A percentile compares a stretch with the other conserved stretches of the same genome.
Evolutionary conservation across 2,888 invertebrate genomes (phyloP).

Genomic region (Argyresthia goedartella): DNA sequence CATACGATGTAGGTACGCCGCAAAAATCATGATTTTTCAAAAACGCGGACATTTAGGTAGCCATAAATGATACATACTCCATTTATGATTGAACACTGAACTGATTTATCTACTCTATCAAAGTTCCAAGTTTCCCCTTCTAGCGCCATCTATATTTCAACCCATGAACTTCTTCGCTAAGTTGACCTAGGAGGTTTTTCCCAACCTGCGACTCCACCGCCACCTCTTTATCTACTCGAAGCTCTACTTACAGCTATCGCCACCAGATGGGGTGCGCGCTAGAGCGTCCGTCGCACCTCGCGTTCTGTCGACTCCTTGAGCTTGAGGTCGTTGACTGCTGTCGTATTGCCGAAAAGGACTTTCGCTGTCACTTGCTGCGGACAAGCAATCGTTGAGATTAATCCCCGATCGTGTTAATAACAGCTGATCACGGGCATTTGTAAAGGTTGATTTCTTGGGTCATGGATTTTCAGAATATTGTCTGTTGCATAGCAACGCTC

Average conservation of each 20-base stretch:
- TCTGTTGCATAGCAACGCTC: too few relatives aligned
- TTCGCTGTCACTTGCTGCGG: slow-evolving; percentile 77
- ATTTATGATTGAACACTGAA: too few relatives aligned
- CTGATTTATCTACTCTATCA: too few relatives aligned
- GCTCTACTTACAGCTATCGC: slow-evolving; percentile 20
- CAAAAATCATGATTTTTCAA: too few relatives aligned
- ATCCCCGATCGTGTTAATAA: not conserved
- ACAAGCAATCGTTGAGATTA: not conserved
- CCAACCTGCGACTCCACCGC: slow-evolving; percentile 8
- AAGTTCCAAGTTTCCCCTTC: not conserved
- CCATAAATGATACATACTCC: too few relatives aligned
- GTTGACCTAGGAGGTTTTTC: too few relatives aligned
- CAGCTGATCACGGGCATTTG: too few relatives aligned
- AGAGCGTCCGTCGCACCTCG: slow-evolving; percentile 71
- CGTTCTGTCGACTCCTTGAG: slow-evolving; percentile 78
- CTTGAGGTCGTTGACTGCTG: slow-evolving; percentile 80
- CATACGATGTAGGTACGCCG: too few relatives aligned
- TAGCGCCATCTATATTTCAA: slow-evolving; percentile 16
- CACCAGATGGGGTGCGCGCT: slow-evolving; percentile 38
- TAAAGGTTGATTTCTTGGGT: not conserved
- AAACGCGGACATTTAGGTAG: too few relatives aligned
- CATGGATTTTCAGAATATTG: not conserved
- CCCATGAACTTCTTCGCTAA: not conserved
- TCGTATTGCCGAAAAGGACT: slow-evolving; percentile 80
- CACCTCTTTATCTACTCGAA: slow-evolving; percentile 14